Evolutionary conservation across 2,797 vertebrate genomes (phyloP).

Genomic region (Potorous gilbertii): DNA sequence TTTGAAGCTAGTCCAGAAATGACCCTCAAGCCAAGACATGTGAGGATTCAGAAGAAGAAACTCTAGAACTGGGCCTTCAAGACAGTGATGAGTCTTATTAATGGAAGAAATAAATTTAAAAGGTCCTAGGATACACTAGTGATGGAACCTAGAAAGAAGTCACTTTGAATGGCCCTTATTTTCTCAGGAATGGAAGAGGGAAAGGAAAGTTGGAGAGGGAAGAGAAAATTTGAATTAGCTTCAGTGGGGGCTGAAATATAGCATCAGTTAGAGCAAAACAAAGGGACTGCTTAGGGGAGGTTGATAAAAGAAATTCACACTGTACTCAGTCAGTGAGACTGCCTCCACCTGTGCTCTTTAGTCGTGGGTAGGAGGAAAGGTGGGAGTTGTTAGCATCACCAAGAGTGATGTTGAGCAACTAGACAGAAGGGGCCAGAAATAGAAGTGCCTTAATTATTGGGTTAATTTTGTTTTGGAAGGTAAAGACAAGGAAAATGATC

Average conservation of each 20-base stretch:
- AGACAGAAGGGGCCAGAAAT: neutral
- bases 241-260: neutral
- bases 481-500: neutral
- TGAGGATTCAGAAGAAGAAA: neutral
- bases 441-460: neutral
- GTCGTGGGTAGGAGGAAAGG: neutral
- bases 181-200: neutral
- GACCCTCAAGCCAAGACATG: neutral
- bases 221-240: neutral
- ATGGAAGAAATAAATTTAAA: neutral
- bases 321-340: neutral
- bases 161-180: neutral
- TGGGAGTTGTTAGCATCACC: neutral
- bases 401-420: neutral
- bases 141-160: neutral
- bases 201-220: neutral
- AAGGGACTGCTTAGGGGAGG: neutral
- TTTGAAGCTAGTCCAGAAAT: neutral
- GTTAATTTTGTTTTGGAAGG: neutral
- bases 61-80: neutral
- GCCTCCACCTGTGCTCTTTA: neutral
- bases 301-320: neutral
- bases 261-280: neutral
- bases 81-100: neutral
- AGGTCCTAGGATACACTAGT: neutral